Evolutionary conservation across 2,888 invertebrate species (phyloP).

Genomic region (Endotricha flammealis): DNA sequence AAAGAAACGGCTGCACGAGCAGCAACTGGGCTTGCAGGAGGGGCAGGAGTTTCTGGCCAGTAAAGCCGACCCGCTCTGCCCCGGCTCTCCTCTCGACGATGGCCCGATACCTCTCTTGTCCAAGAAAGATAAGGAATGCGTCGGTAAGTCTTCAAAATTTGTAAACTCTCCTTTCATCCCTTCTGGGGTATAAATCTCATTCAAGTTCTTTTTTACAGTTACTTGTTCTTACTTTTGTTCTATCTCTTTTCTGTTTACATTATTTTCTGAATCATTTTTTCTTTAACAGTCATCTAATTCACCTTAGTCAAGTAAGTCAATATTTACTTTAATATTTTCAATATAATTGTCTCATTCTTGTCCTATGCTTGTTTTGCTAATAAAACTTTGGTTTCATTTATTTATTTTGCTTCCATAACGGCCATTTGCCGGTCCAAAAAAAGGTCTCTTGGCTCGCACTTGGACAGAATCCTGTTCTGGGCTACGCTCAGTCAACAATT

Average conservation of each 20-base stretch:
- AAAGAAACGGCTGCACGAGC: conserved; percentile 93
- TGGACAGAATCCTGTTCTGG: conserved; percentile 66
- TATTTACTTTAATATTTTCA: no score
- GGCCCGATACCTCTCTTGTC: conserved; percentile 81
- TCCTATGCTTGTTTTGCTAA: no score
- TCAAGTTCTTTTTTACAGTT: conserved; percentile 13
- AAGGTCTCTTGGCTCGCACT: conserved; percentile 50
- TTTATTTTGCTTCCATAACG: conserved; percentile 64
- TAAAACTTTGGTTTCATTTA: no score
- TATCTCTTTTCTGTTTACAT: no score
- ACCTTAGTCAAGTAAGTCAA: no score
- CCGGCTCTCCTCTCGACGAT: conserved; percentile 75
- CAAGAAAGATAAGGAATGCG: conserved; percentile 67
- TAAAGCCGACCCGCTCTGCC: conserved; percentile 81
- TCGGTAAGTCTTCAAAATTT: conserved; percentile 45
- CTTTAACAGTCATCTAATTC: no score
- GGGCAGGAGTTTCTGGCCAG: conserved; percentile 85
- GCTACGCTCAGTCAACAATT: conserved; percentile 44
- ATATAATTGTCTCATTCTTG: no score
- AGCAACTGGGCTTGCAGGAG: conserved; percentile 90
- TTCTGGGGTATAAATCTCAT: no score
- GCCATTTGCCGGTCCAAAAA: conserved; percentile 58
- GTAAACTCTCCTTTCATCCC: no score
- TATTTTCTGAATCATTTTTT: no score
- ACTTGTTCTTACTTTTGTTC: not conserved